These are phyloP conservation scores for Orchestes rusci DNA, from an alignment of 2,888 invertebrate genomes.

Conservation along the genomic window DNA sequence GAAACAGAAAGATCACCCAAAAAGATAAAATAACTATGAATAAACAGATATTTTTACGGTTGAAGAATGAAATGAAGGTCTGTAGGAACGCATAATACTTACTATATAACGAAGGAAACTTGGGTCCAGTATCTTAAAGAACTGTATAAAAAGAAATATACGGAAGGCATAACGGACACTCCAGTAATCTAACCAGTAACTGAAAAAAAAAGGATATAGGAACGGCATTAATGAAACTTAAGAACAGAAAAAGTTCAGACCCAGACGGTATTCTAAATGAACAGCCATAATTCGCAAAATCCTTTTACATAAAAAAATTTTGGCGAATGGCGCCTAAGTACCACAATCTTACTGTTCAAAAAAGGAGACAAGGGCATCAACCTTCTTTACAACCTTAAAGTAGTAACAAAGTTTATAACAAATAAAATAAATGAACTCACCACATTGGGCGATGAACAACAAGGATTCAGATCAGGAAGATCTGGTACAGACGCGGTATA, in stretches of 20 bases:
- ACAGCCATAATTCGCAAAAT: slow-evolving; percentile 4
- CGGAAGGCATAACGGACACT: slow-evolving; percentile 1
- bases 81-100: too few species aligned
- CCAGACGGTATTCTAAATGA: slow-evolving; percentile 10
- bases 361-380: slow-evolving; percentile 7
- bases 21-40: too few species aligned
- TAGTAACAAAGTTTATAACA: slow-evolving; percentile 6
- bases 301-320: slow-evolving; percentile 4
- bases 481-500: slow-evolving; percentile 7
- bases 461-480: too few species aligned
- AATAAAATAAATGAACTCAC: slow-evolving; percentile 8
- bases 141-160: slow-evolving; percentile 3
- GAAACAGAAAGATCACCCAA: too few species aligned
- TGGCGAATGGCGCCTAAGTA: too few species aligned
- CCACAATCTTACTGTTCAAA: slow-evolving; percentile 9
- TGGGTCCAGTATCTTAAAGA: slow-evolving; percentile 5
- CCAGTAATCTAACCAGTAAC: background rate
- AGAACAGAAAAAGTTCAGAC: slow-evolving; percentile 6
- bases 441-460: too few species aligned
- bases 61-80: too few species aligned
- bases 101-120: slow-evolving; percentile 5
- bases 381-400: slow-evolving; percentile 7
- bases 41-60: too few species aligned
- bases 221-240: too few species aligned
- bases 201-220: slow-evolving; percentile 5